A percentile compares a stretch with the other conserved stretches of the same genome.
Evolutionary conservation across 2,113 vertebrate species (phyloP).

Genomic region (Ailuropoda melanoleuca): DNA sequence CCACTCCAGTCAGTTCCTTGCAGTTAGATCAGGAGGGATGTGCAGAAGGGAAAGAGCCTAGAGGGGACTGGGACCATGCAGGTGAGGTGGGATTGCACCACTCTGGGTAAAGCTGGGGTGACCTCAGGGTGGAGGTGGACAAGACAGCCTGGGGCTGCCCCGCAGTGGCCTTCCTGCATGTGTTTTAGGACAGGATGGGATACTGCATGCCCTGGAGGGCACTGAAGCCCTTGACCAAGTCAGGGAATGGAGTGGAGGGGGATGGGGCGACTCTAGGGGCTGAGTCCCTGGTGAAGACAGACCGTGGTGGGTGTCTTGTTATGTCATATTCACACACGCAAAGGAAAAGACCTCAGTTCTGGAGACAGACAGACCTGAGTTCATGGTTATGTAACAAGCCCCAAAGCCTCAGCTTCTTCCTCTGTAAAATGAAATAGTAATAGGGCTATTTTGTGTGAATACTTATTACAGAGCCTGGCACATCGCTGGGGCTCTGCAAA

Average conservation of each 20-base stretch:
- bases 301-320: not conserved
- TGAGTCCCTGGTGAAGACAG: not conserved
- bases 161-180: not conserved
- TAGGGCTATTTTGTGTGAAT: not conserved
- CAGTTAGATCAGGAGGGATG: not conserved
- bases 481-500: not conserved
- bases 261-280: not conserved
- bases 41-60: not conserved
- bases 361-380: not conserved
- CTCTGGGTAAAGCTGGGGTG: not conserved
- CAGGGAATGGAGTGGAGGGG: not conserved
- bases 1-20: not conserved
- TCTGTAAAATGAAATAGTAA: not conserved
- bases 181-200: not conserved
- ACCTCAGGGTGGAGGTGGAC: too few relatives aligned
- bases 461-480: not conserved
- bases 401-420: not conserved
- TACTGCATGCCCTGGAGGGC: not conserved
- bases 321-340: not conserved
- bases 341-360: not conserved
- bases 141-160: not conserved
- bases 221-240: not conserved
- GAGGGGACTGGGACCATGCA: not conserved
- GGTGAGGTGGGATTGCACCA: not conserved
- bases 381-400: not conserved